Evolutionary conservation across 2,113 vertebrate species (phyloP).

Genomic region (Muntiacus muntjak): DNA sequence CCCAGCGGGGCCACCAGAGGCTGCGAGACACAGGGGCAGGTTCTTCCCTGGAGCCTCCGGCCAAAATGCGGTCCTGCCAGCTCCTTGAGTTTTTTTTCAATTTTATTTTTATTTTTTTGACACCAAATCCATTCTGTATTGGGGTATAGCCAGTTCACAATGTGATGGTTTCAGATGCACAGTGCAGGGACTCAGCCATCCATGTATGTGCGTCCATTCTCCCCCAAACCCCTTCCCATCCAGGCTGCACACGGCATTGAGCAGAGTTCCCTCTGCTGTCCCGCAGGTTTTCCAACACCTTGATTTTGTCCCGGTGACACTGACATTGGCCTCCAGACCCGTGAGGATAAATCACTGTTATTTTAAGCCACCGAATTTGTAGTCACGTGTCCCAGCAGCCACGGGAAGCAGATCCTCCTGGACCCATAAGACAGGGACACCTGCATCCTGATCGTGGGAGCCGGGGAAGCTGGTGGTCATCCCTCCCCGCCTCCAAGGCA

Average conservation of each 20-base stretch:
- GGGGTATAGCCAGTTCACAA: neutral
- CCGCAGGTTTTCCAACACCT: neutral
- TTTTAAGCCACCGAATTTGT: neutral
- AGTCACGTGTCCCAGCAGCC: neutral
- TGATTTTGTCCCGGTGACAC: neutral
- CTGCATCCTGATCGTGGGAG: neutral
- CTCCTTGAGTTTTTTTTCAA: neutral
- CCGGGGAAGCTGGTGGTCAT: neutral
- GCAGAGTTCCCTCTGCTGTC: neutral
- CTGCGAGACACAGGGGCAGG: neutral
- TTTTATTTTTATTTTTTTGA: neutral
- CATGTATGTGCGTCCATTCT: neutral
- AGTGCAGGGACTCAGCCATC: neutral
- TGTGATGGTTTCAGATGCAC: neutral
- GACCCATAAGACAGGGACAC: neutral
- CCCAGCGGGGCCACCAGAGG: neutral
- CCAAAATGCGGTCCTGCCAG: neutral
- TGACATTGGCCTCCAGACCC: neutral
- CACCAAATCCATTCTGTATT: neutral
- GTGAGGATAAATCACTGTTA: neutral
- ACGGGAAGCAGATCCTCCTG: neutral
- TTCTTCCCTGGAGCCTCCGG: rapidly evolving
- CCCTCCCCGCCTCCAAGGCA: neutral
- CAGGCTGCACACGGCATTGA: neutral
- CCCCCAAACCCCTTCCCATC: neutral